Conservation (phyloP, 2,888 invertebrate species). For the Melinaea menophilus region DNA sequence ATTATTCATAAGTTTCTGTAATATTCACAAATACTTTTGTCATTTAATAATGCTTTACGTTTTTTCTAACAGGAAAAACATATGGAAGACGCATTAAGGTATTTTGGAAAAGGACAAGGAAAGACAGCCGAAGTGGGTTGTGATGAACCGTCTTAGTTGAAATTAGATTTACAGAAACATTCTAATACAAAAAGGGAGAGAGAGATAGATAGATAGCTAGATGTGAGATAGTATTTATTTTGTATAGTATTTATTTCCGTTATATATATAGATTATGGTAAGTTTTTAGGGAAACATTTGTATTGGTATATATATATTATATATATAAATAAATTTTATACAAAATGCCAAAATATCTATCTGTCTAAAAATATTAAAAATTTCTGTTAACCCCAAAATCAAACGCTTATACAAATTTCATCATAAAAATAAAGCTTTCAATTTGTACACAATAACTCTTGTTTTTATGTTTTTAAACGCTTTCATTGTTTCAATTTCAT, state of each 20-base stretch:
- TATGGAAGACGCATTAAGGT: constrained; percentile 81
- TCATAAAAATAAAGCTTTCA: constrained; percentile 24
- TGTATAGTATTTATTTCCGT: too few relatives aligned
- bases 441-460: constrained; percentile 20
- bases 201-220: constrained; percentile 15
- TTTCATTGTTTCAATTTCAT: constrained; percentile 18
- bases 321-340: not conserved
- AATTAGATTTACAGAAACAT: constrained; percentile 12
- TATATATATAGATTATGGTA: not conserved
- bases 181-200: constrained; percentile 7
- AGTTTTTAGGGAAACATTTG: not conserved
- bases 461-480: constrained; percentile 17
- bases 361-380: not conserved
- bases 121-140: constrained; percentile 51
- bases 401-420: constrained; percentile 15
- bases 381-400: not conserved
- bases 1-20: too few relatives aligned
- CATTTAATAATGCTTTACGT: not conserved
- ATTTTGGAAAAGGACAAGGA: constrained; percentile 77
- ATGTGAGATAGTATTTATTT: too few relatives aligned
- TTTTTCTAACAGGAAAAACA: constrained; percentile 74
- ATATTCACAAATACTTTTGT: too few relatives aligned
- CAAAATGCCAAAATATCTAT: not conserved
- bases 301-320: not conserved
- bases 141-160: constrained; percentile 61